Percentiles rank a stretch among this genome's conserved stretches.
These are phyloP conservation scores for Ceriagrion tenellum DNA, from an alignment of 2,888 invertebrate genomes.

Conservation along the genomic window DNA sequence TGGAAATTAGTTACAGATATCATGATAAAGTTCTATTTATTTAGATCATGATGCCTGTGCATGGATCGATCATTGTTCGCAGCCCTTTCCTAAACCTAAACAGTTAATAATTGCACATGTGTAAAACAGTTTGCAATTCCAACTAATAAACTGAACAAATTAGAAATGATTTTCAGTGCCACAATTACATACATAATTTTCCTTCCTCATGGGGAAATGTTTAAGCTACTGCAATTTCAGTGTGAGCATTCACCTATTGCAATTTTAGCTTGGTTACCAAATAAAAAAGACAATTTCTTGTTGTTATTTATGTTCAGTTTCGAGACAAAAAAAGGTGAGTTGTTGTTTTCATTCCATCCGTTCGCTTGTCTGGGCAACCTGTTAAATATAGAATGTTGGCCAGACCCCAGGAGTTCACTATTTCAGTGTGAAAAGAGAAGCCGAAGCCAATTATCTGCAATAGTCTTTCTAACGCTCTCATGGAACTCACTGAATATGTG, in stretches of 20 bases:
- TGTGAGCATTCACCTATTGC: neutral
- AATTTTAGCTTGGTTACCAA: neutral
- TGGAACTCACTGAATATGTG: neutral
- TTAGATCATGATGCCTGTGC: too few species aligned
- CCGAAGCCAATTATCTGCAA: neutral
- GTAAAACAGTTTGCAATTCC: too few species aligned
- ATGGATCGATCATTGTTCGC: too few species aligned
- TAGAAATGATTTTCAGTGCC: too few species aligned
- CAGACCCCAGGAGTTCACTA: neutral
- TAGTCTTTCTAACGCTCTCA: neutral
- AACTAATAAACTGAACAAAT: too few species aligned
- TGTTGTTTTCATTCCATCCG: constrained; percentile 8
- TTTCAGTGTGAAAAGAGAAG: neutral
- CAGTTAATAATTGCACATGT: too few species aligned
- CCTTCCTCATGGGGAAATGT: too few species aligned
- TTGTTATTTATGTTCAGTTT: neutral
- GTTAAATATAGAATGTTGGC: neutral
- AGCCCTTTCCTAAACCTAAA: too few species aligned
- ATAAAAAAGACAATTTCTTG: neutral
- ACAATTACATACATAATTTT: too few species aligned
- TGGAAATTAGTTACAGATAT: too few species aligned
- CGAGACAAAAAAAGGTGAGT: neutral
- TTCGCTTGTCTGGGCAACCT: neutral
- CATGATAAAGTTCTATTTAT: too few species aligned
- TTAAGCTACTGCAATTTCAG: too few species aligned